Percentiles rank a stretch among this genome's conserved stretches.
Evolutionary conservation across 2,113 vertebrate genomes (phyloP).

Genomic region (Corynorhinus townsendii): DNA sequence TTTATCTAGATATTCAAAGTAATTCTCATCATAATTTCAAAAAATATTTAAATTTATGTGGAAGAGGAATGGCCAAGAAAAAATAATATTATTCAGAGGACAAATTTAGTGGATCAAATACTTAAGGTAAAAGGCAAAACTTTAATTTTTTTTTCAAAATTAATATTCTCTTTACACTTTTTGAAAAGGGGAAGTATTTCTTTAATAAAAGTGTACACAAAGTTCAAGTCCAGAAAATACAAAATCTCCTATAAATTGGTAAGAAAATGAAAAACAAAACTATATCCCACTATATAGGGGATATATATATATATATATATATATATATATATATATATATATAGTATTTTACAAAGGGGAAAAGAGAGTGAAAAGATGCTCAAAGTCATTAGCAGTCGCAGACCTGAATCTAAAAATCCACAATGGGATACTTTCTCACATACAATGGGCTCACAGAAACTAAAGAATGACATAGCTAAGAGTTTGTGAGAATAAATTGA

Average conservation of each 20-base stretch:
- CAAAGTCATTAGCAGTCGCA: not conserved
- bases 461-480: not conserved
- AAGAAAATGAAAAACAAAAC: not conserved
- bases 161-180: not conserved
- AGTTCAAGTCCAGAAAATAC: not conserved
- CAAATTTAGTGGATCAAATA: not conserved
- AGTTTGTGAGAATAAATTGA: not conserved
- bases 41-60: not conserved
- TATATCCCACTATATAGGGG: not conserved
- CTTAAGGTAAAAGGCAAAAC: not conserved
- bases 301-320: not conserved
- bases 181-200: not conserved
- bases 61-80: not conserved
- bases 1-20: not conserved
- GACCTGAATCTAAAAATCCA: not conserved
- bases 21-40: not conserved
- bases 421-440: not conserved
- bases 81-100: not conserved
- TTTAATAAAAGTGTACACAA: not conserved
- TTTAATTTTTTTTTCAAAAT: not conserved
- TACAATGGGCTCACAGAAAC: not conserved
- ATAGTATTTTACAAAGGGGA: not conserved
- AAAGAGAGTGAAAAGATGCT: not conserved
- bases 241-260: not conserved
- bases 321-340: not conserved